phyloP scores from a whole-genome alignment of 2,888 invertebrate species.

The Papilio protenor region DNA sequence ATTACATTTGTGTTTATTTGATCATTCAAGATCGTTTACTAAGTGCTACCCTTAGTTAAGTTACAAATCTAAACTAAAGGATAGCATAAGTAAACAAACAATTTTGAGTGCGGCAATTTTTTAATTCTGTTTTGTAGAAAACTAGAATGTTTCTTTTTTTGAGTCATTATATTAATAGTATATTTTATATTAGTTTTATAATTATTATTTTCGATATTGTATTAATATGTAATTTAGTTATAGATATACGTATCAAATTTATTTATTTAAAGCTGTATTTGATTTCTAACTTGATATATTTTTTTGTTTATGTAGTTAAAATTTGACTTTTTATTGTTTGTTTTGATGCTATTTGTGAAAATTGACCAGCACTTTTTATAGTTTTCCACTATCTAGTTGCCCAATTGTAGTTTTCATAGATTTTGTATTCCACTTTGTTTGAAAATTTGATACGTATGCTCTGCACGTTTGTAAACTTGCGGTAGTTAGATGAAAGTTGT shows the following conservation, averaged over 20 bases:
- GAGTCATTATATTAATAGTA: slow-evolving; percentile 60
- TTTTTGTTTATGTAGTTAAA: not conserved
- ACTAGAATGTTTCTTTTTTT: slow-evolving; percentile 48
- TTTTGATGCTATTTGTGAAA: not conserved
- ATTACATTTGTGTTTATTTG: slow-evolving; percentile 11
- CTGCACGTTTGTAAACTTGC: slow-evolving; percentile 42
- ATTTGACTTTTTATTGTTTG: not conserved
- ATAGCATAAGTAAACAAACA: too few relatives aligned
- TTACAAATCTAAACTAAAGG: not conserved
- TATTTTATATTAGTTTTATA: slow-evolving; percentile 47
- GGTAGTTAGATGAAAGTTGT: slow-evolving; percentile 63
- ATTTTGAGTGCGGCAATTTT: slow-evolving; percentile 13
- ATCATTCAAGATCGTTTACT: not conserved
- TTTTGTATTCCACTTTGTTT: not conserved
- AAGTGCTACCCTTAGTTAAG: not conserved
- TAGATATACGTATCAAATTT: slow-evolving; percentile 47
- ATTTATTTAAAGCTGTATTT: slow-evolving; percentile 20
- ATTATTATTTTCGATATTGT: slow-evolving; percentile 50
- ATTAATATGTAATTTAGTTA: slow-evolving; percentile 43
- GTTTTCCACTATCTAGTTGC: not conserved
- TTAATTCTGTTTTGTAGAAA: slow-evolving; percentile 44
- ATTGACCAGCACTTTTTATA: not conserved
- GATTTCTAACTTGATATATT: not conserved
- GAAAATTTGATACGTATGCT: slow-evolving; percentile 46
- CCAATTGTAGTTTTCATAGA: slow-evolving; percentile 12